phyloP scores from a whole-genome alignment of 2,797 vertebrate species.

The Tolypeutes matacus region DNA sequence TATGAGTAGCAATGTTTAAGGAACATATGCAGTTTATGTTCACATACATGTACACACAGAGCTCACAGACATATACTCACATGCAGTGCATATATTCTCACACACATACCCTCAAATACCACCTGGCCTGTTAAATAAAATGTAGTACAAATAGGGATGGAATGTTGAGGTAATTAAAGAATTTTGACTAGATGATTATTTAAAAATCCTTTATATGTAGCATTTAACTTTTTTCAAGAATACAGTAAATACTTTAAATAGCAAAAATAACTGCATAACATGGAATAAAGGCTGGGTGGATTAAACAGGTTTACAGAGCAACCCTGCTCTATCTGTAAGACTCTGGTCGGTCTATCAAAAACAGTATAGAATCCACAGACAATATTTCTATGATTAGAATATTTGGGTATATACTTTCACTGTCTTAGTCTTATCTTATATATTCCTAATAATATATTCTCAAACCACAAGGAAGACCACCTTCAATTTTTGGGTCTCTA shows the following conservation, averaged over 20 bases:
- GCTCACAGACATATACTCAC: neutral
- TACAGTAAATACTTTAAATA: conserved; percentile 55
- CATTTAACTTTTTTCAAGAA: conserved; percentile 53
- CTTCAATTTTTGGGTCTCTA: conserved; percentile 22
- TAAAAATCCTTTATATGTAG: conserved; percentile 43
- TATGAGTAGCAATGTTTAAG: neutral
- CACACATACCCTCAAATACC: neutral
- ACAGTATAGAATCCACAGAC: neutral
- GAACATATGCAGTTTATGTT: neutral
- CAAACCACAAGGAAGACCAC: neutral
- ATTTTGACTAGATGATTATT: conserved; percentile 54
- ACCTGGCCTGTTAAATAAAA: conserved; percentile 34
- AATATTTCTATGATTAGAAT: neutral
- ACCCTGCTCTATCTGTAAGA: neutral
- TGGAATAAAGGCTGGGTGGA: neutral
- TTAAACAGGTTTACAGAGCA: neutral
- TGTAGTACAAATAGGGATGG: conserved; percentile 24
- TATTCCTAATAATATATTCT: neutral
- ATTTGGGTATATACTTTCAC: neutral
- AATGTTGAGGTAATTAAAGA: conserved; percentile 53
- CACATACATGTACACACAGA: neutral
- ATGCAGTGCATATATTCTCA: neutral
- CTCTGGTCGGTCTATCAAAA: neutral
- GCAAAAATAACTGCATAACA: neutral
- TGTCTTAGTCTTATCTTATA: neutral